Evolutionary conservation across 1,140 invertebrate genomes (phyloP).

Genomic region (Hyphantria cunea): DNA sequence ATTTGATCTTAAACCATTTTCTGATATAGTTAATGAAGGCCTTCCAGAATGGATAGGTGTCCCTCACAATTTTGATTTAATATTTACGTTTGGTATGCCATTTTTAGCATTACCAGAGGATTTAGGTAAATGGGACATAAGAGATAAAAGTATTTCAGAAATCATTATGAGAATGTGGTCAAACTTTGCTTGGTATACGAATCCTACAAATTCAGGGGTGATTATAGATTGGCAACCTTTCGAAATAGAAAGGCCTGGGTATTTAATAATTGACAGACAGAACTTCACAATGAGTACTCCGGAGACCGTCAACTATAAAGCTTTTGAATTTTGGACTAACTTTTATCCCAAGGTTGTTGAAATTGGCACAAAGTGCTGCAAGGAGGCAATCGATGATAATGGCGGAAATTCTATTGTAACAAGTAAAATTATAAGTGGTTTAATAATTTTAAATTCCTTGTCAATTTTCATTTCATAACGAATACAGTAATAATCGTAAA

Average conservation of each 20-base stretch:
- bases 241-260: constrained; percentile 83
- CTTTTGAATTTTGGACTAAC: constrained; percentile 91
- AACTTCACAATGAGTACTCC: constrained; percentile 88
- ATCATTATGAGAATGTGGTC: constrained; percentile 89
- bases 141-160: constrained; percentile 89
- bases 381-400: constrained; percentile 77
- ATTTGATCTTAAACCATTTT: constrained; percentile 89
- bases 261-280: constrained; percentile 86
- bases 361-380: constrained; percentile 87
- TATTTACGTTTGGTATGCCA: constrained; percentile 90
- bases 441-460: constrained; percentile 51
- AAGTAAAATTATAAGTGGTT: constrained; percentile 40
- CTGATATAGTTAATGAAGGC: constrained; percentile 82
- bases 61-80: constrained; percentile 89
- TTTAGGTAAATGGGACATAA: constrained; percentile 85
- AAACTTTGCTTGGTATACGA: constrained; percentile 87
- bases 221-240: constrained; percentile 88
- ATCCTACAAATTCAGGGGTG: constrained; percentile 85
- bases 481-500: constrained; percentile 31
- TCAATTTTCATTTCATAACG: constrained; percentile 46
- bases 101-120: constrained; percentile 82
- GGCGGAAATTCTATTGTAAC: constrained; percentile 44
- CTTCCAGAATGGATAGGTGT: constrained; percentile 89
- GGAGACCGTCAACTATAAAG: constrained; percentile 86
- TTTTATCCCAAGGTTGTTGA: constrained; percentile 89